Percentiles rank a stretch among this genome's conserved stretches.
These are phyloP conservation scores for Paedocypris micromegethes DNA, from an alignment of 2,797 vertebrate species.

Conservation along the genomic window DNA sequence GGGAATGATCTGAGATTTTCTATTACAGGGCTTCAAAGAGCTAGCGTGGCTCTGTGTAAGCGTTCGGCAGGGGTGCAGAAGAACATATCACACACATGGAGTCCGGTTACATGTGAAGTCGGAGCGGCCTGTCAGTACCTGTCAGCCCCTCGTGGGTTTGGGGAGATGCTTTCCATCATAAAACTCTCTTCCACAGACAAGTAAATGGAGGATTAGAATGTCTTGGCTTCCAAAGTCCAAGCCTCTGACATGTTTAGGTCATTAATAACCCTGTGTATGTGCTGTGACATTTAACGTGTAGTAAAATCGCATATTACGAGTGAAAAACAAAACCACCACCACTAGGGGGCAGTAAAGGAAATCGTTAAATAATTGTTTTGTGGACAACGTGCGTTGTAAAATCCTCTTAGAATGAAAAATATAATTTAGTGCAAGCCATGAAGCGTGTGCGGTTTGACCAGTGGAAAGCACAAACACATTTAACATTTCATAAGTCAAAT, in stretches of 20 bases:
- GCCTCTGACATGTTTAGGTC: constrained; percentile 14
- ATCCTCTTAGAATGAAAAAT: neutral
- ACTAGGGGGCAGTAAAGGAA: constrained; percentile 11
- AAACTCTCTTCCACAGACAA: constrained; percentile 17
- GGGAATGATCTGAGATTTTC: constrained; percentile 32
- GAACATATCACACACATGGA: constrained; percentile 34
- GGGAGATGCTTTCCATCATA: constrained; percentile 26
- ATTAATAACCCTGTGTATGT: neutral
- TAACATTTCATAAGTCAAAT: constrained; percentile 21
- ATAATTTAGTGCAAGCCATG: constrained; percentile 17
- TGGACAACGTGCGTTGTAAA: neutral
- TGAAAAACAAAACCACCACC: neutral
- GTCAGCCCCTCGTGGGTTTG: constrained; percentile 13
- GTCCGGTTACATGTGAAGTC: constrained; percentile 22
- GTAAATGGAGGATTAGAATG: neutral
- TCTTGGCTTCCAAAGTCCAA: constrained; percentile 11
- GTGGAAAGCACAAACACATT: constrained; percentile 7
- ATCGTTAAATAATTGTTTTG: neutral
- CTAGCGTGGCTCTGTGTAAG: constrained; percentile 21
- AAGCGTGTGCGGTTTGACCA: constrained; percentile 10
- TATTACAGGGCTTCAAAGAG: constrained; percentile 44
- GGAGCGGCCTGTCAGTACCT: neutral
- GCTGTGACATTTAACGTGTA: too few relatives aligned
- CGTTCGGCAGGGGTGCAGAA: neutral
- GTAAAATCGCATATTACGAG: too few relatives aligned